Base-by-base conservation (phyloP, 2,797 vertebrate genomes). In the Coregonus suidteri region DNA sequence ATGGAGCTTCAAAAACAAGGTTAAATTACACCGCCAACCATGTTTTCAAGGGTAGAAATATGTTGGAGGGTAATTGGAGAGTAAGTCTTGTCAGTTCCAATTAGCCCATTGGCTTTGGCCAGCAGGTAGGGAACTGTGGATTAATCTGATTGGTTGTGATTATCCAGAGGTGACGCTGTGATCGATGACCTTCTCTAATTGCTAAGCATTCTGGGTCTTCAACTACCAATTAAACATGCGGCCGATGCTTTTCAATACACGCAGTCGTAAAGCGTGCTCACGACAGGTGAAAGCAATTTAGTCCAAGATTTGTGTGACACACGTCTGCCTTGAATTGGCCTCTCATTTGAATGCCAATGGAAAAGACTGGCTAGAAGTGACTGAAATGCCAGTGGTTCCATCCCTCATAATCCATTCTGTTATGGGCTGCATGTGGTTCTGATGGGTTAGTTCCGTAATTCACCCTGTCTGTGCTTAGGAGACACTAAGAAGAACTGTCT, bases 141-240 rank as follows among this genome's bases (percentile, higher is more conserved):
- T 72, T 86, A 83, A 82, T 84, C 88, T 87, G 82, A 86, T 77
- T 41, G 7, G 41, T 90, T 86, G 78, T 90, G 88, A 91, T 90
- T 87, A 90, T 88, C 76, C 74, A 68, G 77, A 90, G 87, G 90
- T 92, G 89, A 88, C 80, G 83, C 81, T 16, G 78, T 79, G 75
- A 82, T 75, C 71, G 66, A 75, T 88, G 90, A 90, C 91, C 91
- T 91, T 85, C 85, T 80, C 88, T 89, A 91, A 92, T 25, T 90
- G 87, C 88, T 83, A 80, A 69, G 81, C 79, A 83, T 83, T 75
- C 79, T 31, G 53, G 73, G 80, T 74, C 84, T 81, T 84, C 85
- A 18, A 69, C 85, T 67, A 77, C 81, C 89, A 90, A 93, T 94
- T 92, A 94, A 2, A 7, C 41, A 41, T 75, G 71, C 75, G 54